Evolutionary conservation across 2,888 invertebrate genomes (phyloP), one percentile per base, ranked within the genome.

Genomic region (Apamea epomidion): DNA sequence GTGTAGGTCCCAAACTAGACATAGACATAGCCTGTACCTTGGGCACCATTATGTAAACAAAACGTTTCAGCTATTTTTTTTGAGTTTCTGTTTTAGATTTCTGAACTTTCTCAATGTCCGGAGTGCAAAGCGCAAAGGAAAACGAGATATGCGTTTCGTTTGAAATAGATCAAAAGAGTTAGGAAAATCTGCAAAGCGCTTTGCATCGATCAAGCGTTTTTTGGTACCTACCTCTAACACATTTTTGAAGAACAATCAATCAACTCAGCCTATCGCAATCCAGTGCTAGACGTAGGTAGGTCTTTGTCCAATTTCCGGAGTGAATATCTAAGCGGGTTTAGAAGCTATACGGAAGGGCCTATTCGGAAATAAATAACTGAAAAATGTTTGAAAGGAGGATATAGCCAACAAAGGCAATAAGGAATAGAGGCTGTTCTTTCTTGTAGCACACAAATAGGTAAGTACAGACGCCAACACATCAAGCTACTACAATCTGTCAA

Each of bases 191-290:
- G 16, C n/a, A 10, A 42, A 74, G n/a, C 62, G 32, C 29, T 75
- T 75, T 74, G 16, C 18, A 51, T 74, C 29, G 58, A 73, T 67
- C 12, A 60, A 37, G 25, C 29, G 18, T 37, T 32, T 82, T 74
- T 16, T 8, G 7, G 25, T 51, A 25, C 1, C 14, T 51, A 25
- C 1, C 14, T 54, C 12, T 21, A 10, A 32, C 7, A 42, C 2
- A n/a, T 58, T 45, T 48, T 48, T 21, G 4, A 54, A 51, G 18
- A 67, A 18, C 10, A 29, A 25, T 45, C 25, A 29, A 58, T 74
- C 14, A 45, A 58, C 12, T 18, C 6, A 14, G 12, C 16, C 25
- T 51, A 25, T 32, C 14, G 7, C 54, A 37, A 29, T 18, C 3
- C 5, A 32, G n/a, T 16, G 16, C 45, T 65, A 54, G 14, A 29